Conservation (phyloP, 1,140 invertebrate genomes). For the Chrysopa pallens region DNA sequence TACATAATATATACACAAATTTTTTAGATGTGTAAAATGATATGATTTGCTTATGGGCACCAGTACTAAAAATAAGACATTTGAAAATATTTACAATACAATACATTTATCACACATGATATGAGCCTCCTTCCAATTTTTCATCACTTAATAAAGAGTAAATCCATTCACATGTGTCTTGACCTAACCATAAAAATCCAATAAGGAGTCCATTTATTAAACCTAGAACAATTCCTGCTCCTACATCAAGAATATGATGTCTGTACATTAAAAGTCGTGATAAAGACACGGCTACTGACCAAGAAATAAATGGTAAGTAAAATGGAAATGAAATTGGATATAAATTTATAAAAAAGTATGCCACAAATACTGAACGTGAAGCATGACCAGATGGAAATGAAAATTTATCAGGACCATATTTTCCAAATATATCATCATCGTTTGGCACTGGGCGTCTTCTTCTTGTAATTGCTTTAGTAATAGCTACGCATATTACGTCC, state of each 20-base stretch:
- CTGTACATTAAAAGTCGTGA: constrained; percentile 66
- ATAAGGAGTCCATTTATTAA: constrained; percentile 51
- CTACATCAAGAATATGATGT: constrained; percentile 77
- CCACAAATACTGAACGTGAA: constrained; percentile 64
- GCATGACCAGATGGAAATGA: constrained; percentile 94
- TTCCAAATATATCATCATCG: constrained; percentile 33
- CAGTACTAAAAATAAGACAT: no score
- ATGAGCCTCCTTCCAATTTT: constrained; percentile 32
- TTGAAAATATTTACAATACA: no score
- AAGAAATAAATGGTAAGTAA: constrained; percentile 43
- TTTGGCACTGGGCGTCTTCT: constrained; percentile 56
- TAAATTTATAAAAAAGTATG: constrained; percentile 46
- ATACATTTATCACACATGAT: constrained; percentile 23
- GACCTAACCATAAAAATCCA: constrained; percentile 44
- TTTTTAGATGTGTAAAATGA: no score
- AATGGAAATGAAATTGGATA: constrained; percentile 40
- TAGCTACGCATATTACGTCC: constrained; percentile 67
- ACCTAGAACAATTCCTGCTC: constrained; percentile 56
- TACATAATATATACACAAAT: no score
- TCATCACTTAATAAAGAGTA: constrained; percentile 34
- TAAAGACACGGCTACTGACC: constrained; percentile 53
- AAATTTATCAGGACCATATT: constrained; percentile 63
- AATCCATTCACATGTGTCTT: constrained; percentile 26
- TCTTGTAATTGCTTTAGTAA: constrained; percentile 63
- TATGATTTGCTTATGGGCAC: no score